These are phyloP conservation scores for Chelonus formosanus DNA, from an alignment of 2,888 invertebrate species.

Conservation along the genomic window DNA sequence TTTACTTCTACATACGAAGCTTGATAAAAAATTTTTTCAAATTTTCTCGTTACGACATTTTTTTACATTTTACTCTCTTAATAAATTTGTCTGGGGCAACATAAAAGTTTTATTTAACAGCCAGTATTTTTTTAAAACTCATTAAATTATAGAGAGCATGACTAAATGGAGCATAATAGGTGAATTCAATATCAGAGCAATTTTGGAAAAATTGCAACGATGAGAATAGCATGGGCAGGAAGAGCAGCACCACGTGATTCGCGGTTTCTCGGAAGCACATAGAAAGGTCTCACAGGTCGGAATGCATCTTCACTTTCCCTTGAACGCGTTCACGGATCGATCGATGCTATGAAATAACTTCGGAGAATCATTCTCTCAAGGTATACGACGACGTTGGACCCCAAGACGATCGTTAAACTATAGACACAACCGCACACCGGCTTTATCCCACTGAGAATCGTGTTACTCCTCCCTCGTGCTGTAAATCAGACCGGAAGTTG, in stretches of 20 bases:
- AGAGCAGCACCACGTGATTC: not conserved
- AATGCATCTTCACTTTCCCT: conserved; percentile 44
- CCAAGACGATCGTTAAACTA: conserved; percentile 24
- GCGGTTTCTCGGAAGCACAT: conserved; percentile 34
- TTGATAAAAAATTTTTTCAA: not conserved
- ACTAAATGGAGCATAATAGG: not conserved
- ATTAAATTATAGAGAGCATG: no score
- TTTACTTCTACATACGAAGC: not conserved
- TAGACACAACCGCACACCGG: conserved; percentile 14
- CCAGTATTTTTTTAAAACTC: no score
- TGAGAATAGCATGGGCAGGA: conserved; percentile 1
- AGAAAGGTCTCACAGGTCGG: conserved; percentile 34
- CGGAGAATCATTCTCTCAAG: conserved; percentile 27
- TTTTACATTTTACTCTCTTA: not conserved
- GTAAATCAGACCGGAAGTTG: conserved; percentile 19
- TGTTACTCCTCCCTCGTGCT: conserved; percentile 20
- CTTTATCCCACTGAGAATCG: conserved; percentile 20
- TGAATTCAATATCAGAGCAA: not conserved
- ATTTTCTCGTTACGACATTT: not conserved
- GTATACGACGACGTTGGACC: conserved; percentile 2
- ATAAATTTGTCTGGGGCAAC: not conserved
- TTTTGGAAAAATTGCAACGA: not conserved
- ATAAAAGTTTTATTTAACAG: no score
- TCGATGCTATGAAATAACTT: conserved; percentile 29
- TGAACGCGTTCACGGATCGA: conserved; percentile 33